These are phyloP conservation scores for Notolepis coatsorum DNA, from an alignment of 2,797 vertebrate species.

Conservation along the genomic window DNA sequence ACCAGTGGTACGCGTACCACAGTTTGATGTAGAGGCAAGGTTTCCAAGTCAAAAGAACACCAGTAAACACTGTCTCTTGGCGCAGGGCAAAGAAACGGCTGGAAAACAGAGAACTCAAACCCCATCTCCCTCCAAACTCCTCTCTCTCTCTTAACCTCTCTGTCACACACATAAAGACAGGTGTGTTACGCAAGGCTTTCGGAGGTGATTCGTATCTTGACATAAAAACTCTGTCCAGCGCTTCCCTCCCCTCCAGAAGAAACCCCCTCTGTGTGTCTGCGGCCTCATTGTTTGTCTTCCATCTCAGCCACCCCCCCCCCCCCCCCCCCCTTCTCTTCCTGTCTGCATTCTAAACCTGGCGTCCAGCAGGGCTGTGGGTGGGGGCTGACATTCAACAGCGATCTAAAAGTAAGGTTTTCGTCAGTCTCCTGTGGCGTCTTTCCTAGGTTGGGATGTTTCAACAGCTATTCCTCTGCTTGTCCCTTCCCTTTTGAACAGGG, in stretches of 20 bases:
- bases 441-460: too few species aligned
- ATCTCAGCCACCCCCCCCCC: neutral
- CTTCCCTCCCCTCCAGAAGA: slow-evolving; percentile 9
- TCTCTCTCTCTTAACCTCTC: slow-evolving; percentile 12
- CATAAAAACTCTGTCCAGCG: slow-evolving; percentile 2
- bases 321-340: slow-evolving; percentile 25
- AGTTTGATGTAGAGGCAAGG: neutral
- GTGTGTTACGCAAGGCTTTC: slow-evolving; percentile 54
- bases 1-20: too few species aligned
- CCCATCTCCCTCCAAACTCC: neutral
- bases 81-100: slow-evolving; percentile 20
- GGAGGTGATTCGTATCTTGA: slow-evolving; percentile 32
- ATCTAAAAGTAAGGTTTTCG: slow-evolving; percentile 16
- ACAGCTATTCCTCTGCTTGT: too few species aligned
- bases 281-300: slow-evolving; percentile 30
- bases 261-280: slow-evolving; percentile 33
- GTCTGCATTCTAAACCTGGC: slow-evolving; percentile 34
- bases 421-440: slow-evolving; percentile 27
- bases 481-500: too few species aligned
- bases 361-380: slow-evolving; percentile 1
- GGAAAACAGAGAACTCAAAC: slow-evolving; percentile 10
- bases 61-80: neutral
- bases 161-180: slow-evolving; percentile 31
- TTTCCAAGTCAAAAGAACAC: neutral
- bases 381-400: slow-evolving; percentile 21